Conservation (phyloP, 2,113 vertebrate species). For the Dicerorhinus sumatrensis region DNA sequence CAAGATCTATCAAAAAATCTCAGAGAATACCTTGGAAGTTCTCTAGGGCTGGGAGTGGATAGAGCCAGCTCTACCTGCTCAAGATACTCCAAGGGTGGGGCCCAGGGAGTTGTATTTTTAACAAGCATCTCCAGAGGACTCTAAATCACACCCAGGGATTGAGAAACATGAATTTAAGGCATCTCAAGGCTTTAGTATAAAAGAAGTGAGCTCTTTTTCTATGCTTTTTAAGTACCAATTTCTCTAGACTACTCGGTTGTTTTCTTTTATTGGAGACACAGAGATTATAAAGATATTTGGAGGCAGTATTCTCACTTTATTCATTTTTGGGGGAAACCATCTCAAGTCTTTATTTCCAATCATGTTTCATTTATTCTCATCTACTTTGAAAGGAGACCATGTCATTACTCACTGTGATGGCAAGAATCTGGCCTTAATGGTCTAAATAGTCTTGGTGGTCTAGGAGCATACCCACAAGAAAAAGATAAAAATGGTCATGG, state of each 20-base stretch:
- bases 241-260: background rate
- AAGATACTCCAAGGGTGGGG: background rate
- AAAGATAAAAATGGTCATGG: slow-evolving; percentile 3
- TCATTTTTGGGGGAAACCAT: background rate
- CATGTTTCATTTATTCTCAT: slow-evolving; percentile 20
- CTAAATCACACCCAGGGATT: background rate
- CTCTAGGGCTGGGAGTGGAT: background rate
- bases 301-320: background rate
- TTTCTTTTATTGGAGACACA: background rate
- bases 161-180: slow-evolving; percentile 10
- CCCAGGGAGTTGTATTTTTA: background rate
- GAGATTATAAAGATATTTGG: background rate
- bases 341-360: background rate
- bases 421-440: background rate
- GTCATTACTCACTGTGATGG: background rate
- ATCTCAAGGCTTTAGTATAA: background rate
- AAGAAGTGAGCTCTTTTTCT: background rate
- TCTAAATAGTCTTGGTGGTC: background rate
- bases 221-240: slow-evolving; percentile 30
- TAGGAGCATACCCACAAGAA: background rate
- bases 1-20: background rate
- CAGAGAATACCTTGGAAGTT: slow-evolving; percentile 27
- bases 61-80: slow-evolving; percentile 1
- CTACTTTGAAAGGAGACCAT: slow-evolving; percentile 14
- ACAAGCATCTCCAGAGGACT: background rate